Percentiles rank a stretch among this genome's conserved stretches.
These are phyloP conservation scores for Artibeus lituratus DNA, from an alignment of 2,797 vertebrate species.

Conservation along the genomic window DNA sequence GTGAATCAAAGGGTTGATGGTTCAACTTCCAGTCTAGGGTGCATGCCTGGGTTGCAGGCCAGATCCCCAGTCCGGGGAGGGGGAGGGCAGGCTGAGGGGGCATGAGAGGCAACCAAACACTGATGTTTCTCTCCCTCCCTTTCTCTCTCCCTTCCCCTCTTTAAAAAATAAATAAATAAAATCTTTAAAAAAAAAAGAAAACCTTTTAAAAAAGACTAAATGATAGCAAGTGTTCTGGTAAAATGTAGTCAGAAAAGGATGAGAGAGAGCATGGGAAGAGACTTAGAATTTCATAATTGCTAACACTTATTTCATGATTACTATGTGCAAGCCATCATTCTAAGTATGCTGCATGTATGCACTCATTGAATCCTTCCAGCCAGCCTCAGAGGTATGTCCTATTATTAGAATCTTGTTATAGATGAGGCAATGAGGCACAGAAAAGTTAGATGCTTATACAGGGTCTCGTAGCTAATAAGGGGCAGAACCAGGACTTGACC, in stretches of 20 bases:
- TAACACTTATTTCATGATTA: neutral
- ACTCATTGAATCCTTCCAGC: neutral
- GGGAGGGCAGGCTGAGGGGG: rapidly evolving
- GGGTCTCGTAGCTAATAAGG: neutral
- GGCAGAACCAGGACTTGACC: neutral
- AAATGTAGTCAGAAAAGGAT: neutral
- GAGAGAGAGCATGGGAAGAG: neutral
- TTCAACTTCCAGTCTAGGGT: too few species aligned
- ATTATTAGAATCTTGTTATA: neutral
- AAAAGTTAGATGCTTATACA: neutral
- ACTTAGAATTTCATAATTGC: too few species aligned
- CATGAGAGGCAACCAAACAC: too few species aligned
- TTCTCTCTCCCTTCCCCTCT: too few species aligned
- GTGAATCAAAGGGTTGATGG: too few species aligned
- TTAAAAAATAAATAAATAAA: too few species aligned
- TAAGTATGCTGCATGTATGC: neutral
- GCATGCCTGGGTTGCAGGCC: too few species aligned
- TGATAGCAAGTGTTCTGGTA: neutral
- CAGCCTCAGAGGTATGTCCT: neutral
- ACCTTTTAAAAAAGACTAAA: too few species aligned
- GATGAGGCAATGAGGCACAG: neutral
- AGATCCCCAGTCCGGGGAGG: too few species aligned
- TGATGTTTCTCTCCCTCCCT: too few species aligned
- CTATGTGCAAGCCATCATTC: neutral
- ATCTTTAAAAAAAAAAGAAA: too few species aligned